These are phyloP conservation scores for Amphiprion clarkii DNA, from an alignment of 2,797 vertebrate genomes.

Conservation along the genomic window DNA sequence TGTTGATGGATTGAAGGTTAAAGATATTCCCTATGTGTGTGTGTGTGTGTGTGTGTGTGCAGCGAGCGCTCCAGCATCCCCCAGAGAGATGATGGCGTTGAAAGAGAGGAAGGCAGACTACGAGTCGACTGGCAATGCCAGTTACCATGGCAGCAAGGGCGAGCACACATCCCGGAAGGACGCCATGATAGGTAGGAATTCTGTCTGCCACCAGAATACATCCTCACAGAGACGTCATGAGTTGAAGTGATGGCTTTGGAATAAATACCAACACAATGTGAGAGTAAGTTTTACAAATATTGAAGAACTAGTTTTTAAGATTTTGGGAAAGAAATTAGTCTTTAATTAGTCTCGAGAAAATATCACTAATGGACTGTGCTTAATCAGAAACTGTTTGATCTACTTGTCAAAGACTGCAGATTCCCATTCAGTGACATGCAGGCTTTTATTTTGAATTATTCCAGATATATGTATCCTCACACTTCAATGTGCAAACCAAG, in stretches of 20 bases:
- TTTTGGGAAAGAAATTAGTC: not conserved
- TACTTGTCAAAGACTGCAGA: too few relatives aligned
- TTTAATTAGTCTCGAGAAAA: too few relatives aligned
- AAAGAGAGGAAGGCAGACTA: constrained; percentile 98
- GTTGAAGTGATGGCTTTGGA: not conserved
- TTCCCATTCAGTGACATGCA: too few relatives aligned
- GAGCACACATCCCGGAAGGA: constrained; percentile 98
- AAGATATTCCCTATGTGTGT: constrained; percentile 31
- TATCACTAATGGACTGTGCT: too few relatives aligned
- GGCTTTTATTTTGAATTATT: too few relatives aligned
- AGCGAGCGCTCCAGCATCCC: constrained; percentile 98
- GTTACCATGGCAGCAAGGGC: constrained; percentile 95
- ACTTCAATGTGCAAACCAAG: too few relatives aligned
- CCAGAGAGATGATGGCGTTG: constrained; percentile 97
- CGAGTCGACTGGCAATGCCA: constrained; percentile 92
- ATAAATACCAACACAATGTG: not conserved
- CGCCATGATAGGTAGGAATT: constrained; percentile 91
- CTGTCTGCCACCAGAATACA: constrained; percentile 29
- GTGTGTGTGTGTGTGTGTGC: constrained; percentile 49
- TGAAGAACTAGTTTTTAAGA: not conserved
- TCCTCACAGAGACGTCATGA: not conserved
- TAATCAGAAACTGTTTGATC: too few relatives aligned
- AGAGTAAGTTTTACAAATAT: not conserved
- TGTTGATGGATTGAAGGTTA: constrained; percentile 36
- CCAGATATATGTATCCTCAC: too few relatives aligned